Evolutionary conservation across 2,113 vertebrate species (phyloP), one percentile per base, ranked within the genome.

Genomic region (Taurulus bubalis): DNA sequence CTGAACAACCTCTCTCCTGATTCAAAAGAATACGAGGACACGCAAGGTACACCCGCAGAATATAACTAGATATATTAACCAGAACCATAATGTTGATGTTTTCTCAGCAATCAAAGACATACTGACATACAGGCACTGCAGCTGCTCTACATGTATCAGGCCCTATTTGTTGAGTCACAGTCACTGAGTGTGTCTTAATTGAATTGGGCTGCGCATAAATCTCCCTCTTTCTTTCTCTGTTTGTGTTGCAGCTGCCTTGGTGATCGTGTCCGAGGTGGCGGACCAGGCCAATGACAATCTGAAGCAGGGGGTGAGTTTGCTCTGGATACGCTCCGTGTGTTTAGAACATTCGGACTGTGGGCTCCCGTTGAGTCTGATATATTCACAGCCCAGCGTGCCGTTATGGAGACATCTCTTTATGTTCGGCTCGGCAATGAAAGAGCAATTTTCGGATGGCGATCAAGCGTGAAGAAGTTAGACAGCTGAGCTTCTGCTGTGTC

Each of bases 1-100:
- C 94, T 99, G 87, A 99, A 98, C 94, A 98, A 98, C 90, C 96
- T 99, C 49, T 97, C 96, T 82, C 97, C 97, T 34, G 96, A 98
- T 90, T 97, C 96, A 3, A 91, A 94, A 24, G 97, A 99, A 87
- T 99, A 98, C 47, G 96, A 97, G 82, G 92, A 95, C 86, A 98
- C 97, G 12, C 97, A 99, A 94, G 97, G 98, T 99, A 94, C 85
- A 16, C 24, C 24, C 56, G 28, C 68, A 38, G 22, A 51, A 45
- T 18, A 11, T 6, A 76, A 28, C 34, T 5, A 18, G 26, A 59
- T 47, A 8, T 40, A n/a, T 49, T 59, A 40, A 79, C 14, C 34
- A 26, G 8, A 56, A 4, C 12, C 34, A 75, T 28, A 26, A 45
- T 4, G 42, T 1, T n/a, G 16, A 28, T 30, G 16, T 59, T 20